Evolutionary conservation across 2,113 vertebrate genomes (phyloP).

Genomic region (Thinocorus orbignyianus): DNA sequence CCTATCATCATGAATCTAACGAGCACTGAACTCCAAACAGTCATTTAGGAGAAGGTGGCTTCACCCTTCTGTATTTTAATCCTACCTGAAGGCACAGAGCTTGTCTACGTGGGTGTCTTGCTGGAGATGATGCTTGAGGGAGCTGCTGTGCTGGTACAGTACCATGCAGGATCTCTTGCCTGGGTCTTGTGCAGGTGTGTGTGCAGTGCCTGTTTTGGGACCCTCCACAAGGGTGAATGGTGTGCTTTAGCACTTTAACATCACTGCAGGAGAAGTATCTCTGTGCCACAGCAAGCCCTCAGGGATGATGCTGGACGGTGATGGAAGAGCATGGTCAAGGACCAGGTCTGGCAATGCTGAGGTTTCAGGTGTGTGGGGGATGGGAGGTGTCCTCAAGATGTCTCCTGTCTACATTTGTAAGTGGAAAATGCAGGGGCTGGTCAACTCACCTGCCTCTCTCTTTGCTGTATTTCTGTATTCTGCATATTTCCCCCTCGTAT

Average conservation of each 20-base stretch:
- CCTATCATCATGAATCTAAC: neutral
- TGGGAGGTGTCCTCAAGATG: neutral
- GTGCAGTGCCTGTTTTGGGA: neutral
- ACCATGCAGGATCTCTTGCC: rapidly evolving
- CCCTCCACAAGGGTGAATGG: rapidly evolving
- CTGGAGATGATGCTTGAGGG: neutral
- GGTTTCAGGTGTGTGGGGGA: neutral
- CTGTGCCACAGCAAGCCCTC: neutral
- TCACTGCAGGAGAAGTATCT: neutral
- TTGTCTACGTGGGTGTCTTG: neutral
- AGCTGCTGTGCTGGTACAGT: neutral
- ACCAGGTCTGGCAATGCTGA: rapidly evolving
- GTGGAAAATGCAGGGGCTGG: neutral
- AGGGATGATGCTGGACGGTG: neutral
- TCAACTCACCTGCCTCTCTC: neutral
- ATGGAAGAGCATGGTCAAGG: neutral
- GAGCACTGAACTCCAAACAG: neutral
- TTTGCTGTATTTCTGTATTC: neutral
- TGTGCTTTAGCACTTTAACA: neutral
- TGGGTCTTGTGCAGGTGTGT: neutral
- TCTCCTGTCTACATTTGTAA: neutral
- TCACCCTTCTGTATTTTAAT: neutral
- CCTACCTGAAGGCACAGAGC: neutral
- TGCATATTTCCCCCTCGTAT: neutral
- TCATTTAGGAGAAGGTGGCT: neutral